Conservation (phyloP, 2,113 vertebrate species). For the Eonycteris spelaea region DNA sequence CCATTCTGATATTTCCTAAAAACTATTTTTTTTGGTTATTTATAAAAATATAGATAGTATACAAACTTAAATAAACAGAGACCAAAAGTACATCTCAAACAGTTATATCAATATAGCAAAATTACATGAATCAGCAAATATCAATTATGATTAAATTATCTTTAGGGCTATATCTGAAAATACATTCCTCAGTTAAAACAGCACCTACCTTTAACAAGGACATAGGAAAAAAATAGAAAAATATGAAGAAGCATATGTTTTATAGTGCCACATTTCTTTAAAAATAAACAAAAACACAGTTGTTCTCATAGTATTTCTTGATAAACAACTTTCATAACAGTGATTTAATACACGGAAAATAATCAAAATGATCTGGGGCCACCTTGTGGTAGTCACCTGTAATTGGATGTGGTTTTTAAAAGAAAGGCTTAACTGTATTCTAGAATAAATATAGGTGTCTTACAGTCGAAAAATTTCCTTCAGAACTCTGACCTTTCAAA, state of each 20-base stretch:
- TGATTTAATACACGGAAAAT: not conserved
- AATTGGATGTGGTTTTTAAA: slow-evolving; percentile 8
- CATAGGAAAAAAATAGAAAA: not conserved
- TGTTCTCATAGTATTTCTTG: not conserved
- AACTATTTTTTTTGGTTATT: not conserved
- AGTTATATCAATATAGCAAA: not conserved
- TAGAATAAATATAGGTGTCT: not conserved
- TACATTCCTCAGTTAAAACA: not conserved
- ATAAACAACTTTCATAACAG: not conserved
- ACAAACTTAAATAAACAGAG: not conserved
- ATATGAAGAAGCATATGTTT: not conserved
- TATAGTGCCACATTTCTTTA: not conserved
- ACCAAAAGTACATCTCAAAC: not conserved
- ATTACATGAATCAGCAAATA: not conserved
- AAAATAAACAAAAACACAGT: not conserved
- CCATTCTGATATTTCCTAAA: not conserved
- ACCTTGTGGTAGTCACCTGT: slow-evolving; percentile 45
- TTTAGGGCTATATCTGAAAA: not conserved
- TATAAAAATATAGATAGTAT: not conserved
- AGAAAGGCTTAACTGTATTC: not conserved
- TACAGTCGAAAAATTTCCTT: not conserved
- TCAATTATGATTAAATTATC: not conserved
- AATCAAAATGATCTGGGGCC: slow-evolving; percentile 35
- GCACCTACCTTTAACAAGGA: not conserved
- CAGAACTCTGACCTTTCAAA: not conserved